Conservation (phyloP, 2,888 invertebrate species). For the Odontocolon sp. region DNA sequence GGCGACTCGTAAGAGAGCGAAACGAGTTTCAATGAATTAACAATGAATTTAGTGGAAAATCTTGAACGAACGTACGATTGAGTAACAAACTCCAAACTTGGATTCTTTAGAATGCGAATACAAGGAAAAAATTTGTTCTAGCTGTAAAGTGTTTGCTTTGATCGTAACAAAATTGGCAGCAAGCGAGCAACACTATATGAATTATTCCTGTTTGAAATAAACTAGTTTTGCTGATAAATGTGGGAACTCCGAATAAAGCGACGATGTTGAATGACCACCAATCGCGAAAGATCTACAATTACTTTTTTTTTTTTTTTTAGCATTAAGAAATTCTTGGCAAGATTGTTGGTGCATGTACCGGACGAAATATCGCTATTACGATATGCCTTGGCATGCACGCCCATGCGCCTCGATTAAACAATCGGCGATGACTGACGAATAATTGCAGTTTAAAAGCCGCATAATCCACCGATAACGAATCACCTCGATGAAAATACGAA, state of each 20-base stretch:
- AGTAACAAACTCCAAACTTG: neutral
- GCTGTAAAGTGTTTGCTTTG: neutral
- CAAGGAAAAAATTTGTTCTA: neutral
- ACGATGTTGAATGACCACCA: neutral
- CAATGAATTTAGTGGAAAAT: conserved; percentile 1
- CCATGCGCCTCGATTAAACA: conserved; percentile 60
- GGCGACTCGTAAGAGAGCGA: neutral
- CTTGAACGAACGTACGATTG: neutral
- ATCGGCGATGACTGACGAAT: conserved; percentile 43
- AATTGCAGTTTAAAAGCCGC: too few species aligned
- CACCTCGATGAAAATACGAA: neutral
- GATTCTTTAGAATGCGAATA: neutral
- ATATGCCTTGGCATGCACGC: conserved; percentile 56
- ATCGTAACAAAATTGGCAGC: conserved; percentile 11
- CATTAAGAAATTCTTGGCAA: neutral
- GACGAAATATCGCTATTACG: neutral
- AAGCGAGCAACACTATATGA: conserved; percentile 26
- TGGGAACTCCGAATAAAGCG: conserved; percentile 25
- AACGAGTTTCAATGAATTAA: neutral
- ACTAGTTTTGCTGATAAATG: conserved; percentile 45
- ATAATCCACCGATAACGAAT: too few species aligned
- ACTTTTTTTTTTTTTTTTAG: neutral
- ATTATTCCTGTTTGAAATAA: conserved; percentile 43
- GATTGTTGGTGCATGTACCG: neutral
- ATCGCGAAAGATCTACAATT: neutral